A percentile compares a stretch with the other conserved stretches of the same genome.
Conservation (phyloP, 2,113 vertebrate genomes). For the Phalacrocorax pelagicus region DNA sequence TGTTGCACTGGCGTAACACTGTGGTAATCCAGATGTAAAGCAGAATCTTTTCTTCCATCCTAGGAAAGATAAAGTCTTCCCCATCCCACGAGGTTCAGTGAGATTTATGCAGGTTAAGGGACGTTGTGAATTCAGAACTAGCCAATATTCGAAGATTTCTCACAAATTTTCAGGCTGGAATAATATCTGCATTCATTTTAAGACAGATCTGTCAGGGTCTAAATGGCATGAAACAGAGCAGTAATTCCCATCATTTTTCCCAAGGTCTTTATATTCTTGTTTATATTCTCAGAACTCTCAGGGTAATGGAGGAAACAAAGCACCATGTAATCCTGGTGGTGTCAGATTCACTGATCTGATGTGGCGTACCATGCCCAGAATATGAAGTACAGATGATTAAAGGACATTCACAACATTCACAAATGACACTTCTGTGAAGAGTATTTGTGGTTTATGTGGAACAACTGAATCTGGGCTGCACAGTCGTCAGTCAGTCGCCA, state of each 20-base stretch:
- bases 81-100: background rate
- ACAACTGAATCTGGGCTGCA: background rate
- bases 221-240: slow-evolving; percentile 5
- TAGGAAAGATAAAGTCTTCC: background rate
- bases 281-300: background rate
- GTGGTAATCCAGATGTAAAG: background rate
- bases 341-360: background rate
- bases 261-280: background rate
- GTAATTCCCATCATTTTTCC: slow-evolving; percentile 23
- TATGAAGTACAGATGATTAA: background rate
- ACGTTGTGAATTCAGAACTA: background rate
- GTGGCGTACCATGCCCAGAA: background rate
- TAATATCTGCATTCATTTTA: background rate
- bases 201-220: background rate
- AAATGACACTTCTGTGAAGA: background rate
- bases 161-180: background rate
- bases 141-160: background rate
- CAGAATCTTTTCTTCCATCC: background rate
- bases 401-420: background rate
- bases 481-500: background rate
- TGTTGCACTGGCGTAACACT: background rate
- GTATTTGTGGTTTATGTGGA: background rate
- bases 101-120: background rate
- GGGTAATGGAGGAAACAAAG: background rate
- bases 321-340: background rate